These are phyloP conservation scores for Corvus hawaiiensis DNA, from an alignment of 2,113 vertebrate species.

Conservation along the genomic window DNA sequence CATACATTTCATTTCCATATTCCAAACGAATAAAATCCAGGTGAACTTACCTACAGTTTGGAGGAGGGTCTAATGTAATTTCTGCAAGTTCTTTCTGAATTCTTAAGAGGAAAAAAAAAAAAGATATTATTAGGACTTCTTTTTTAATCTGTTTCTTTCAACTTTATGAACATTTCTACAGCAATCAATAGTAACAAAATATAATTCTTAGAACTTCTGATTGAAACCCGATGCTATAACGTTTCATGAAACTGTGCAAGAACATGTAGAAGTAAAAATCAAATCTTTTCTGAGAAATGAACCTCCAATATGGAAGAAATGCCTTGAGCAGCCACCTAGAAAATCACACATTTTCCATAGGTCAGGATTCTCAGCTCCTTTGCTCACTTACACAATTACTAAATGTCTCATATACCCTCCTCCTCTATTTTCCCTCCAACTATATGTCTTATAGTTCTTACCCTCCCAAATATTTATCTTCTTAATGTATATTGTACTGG, in stretches of 20 bases:
- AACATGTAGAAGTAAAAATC: background rate
- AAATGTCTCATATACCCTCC: background rate
- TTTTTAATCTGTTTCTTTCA: background rate
- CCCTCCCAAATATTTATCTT: background rate
- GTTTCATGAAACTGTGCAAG: background rate
- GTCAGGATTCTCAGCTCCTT: background rate
- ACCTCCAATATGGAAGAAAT: background rate
- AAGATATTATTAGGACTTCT: background rate
- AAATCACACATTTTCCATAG: background rate
- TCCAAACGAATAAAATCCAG: slow-evolving; percentile 51
- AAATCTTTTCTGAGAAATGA: background rate
- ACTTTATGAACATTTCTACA: background rate
- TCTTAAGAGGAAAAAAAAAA: slow-evolving; percentile 65
- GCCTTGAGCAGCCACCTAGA: background rate
- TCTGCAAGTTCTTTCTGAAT: slow-evolving; percentile 99
- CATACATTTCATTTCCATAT: background rate
- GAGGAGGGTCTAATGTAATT: slow-evolving; percentile 97
- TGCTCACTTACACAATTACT: background rate
- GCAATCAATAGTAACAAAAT: background rate
- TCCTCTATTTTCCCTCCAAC: background rate
- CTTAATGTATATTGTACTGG: background rate
- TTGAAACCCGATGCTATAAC: background rate
- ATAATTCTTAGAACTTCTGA: background rate
- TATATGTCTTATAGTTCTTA: background rate
- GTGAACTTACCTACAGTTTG: slow-evolving; percentile 95